Evolutionary conservation across 2,113 vertebrate species (phyloP).

Genomic region (Mirza zaza): DNA sequence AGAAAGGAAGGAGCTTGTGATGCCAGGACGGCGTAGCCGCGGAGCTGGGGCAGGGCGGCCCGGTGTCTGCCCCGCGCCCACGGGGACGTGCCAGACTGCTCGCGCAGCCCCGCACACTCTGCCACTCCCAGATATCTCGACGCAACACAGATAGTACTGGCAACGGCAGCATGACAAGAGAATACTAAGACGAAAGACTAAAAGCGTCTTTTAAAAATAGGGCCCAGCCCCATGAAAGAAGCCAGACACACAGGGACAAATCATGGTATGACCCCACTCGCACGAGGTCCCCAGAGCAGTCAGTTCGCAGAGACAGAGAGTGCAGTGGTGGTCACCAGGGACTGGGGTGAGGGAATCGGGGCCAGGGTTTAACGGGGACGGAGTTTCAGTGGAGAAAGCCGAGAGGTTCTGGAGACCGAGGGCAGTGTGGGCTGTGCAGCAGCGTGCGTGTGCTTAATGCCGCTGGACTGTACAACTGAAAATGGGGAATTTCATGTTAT

Average conservation of each 20-base stretch:
- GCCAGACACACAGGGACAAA: neutral
- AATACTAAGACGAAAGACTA: neutral
- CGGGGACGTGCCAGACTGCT: too few relatives aligned
- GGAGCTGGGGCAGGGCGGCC: neutral
- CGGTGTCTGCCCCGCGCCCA: neutral
- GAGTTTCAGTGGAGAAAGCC: neutral
- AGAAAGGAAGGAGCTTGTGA: neutral
- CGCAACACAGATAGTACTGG: neutral
- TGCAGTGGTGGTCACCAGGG: neutral
- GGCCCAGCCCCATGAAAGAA: neutral
- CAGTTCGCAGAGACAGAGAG: neutral
- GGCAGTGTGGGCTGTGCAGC: fast-evolving
- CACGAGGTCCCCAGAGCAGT: too few relatives aligned
- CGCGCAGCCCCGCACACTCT: neutral
- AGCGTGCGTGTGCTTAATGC: too few relatives aligned
- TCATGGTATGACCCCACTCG: neutral
- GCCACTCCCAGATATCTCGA: too few relatives aligned
- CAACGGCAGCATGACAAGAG: neutral
- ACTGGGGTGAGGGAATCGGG: fast-evolving
- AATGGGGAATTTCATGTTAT: fast-evolving
- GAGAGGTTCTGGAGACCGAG: too few relatives aligned
- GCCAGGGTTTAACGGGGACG: fast-evolving
- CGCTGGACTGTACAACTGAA: neutral
- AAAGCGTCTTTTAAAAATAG: neutral
- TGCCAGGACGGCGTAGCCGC: fast-evolving